Base-by-base conservation (phyloP, 1,140 invertebrate species). In the Aphelenchoides besseyi region DNA sequence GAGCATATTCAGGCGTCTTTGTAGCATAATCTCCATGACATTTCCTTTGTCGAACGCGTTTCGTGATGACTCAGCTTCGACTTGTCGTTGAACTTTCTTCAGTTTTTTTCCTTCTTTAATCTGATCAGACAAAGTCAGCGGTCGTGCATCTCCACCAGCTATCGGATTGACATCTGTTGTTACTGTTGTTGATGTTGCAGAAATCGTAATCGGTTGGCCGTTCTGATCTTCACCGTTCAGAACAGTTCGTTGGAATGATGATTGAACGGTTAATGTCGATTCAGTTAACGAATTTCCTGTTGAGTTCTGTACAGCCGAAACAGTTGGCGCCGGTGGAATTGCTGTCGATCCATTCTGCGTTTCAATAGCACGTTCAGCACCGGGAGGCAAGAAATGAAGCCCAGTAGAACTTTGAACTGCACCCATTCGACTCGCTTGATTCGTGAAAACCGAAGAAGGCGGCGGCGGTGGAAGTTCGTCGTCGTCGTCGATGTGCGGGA, bases 31-130 rank as follows among this genome's bases (percentile, higher is more conserved):
- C 5, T 5, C 55, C 5, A 33, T 23, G 55, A 18, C 18, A 23
- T 59, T 59, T 8, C 5, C 26, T 8, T 59, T 59, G 5, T 5
- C 23, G 41, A 48, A 48, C 18, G 55, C 55, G 55, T 5, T 23
- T 8, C 32, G 5, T 8, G 23, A 28, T 28, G 5, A 29, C 18
- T 59, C 5, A 23, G 55, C 55, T 33, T 59, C 5, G 5, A 8
- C 80, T 54, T 82, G 68, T 48, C 71, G 29, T 52, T 79, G 72
- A 2, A 81, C 80, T 69, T 82, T 83, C 59, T 69, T 75, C 32
- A 82, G 72, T 52, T 82, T 70, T 9, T 64, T 53, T 67, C 81
- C 81, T 26, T 52, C 59, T 26, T 78, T 67, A 53, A 84, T 82
- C 64, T 84, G 52, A 28, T 80, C 79, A 23, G 84, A 29, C 29